Percentiles rank a stretch among this genome's conserved stretches.
phyloP scores from a whole-genome alignment of 2,888 invertebrate species.

The Hesperia comma region DNA sequence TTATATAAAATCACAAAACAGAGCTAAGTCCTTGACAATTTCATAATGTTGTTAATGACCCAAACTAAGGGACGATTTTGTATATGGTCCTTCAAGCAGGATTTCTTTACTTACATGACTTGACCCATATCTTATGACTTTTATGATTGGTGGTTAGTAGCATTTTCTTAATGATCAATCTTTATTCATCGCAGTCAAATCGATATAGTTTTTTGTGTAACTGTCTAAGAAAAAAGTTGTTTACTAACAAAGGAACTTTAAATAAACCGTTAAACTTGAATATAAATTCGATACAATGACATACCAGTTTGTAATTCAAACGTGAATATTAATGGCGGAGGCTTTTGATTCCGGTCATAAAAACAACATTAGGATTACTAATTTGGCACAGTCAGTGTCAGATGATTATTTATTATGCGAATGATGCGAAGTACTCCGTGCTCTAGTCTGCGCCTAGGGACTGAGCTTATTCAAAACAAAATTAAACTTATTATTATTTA shows the following conservation, averaged over 20 bases:
- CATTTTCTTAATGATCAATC: no score
- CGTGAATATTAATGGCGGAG: conserved; percentile 26
- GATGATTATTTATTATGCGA: background rate
- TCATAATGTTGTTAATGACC: no score
- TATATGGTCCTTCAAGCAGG: no score
- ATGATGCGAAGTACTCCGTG: background rate
- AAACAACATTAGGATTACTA: conserved; percentile 12
- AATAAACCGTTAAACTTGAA: conserved; percentile 16
- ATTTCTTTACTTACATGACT: no score
- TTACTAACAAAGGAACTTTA: conserved; percentile 1
- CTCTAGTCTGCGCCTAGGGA: background rate
- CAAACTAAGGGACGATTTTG: no score
- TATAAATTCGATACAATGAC: conserved; percentile 15
- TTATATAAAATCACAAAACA: no score
- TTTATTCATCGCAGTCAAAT: background rate
- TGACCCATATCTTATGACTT: no score
- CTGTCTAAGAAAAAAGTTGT: background rate
- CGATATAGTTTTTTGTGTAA: background rate
- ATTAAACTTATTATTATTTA: no score
- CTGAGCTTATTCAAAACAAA: no score
- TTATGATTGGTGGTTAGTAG: no score
- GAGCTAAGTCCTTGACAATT: no score
- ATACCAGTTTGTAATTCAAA: background rate
- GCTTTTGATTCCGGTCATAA: conserved; percentile 13
- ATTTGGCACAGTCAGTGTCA: background rate